These are phyloP conservation scores for Saiga tatarica DNA, from an alignment of 2,113 vertebrate genomes.

Conservation along the genomic window DNA sequence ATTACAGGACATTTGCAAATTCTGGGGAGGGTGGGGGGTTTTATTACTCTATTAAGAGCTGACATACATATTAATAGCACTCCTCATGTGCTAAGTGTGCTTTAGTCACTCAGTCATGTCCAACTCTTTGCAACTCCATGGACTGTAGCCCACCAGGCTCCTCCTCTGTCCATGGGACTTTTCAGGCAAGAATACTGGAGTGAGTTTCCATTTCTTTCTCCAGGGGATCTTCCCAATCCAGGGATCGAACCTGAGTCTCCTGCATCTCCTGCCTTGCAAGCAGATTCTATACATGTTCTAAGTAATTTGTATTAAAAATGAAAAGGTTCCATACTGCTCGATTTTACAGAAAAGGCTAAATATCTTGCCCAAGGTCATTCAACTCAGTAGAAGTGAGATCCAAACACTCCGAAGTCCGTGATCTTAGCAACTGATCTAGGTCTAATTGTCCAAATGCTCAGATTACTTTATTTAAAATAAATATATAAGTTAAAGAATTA, in stretches of 20 bases:
- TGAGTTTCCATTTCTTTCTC: background rate
- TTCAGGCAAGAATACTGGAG: background rate
- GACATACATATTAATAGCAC: background rate
- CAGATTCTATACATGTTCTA: background rate
- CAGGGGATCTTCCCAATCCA: background rate
- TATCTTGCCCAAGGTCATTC: background rate
- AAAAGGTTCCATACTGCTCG: background rate
- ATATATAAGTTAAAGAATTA: background rate
- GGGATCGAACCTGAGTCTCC: background rate
- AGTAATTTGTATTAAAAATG: background rate
- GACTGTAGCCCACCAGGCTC: background rate
- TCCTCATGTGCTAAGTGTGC: fast-evolving
- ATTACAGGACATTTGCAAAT: background rate
- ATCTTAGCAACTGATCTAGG: background rate
- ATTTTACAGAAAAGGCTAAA: background rate
- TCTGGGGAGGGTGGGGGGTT: background rate
- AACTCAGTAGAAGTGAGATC: background rate
- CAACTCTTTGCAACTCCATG: background rate
- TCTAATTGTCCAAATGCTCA: background rate
- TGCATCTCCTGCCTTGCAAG: background rate
- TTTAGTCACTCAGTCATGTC: background rate
- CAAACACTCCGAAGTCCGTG: background rate
- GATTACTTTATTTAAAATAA: background rate
- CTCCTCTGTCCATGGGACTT: background rate
- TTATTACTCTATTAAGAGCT: background rate